Base-by-base conservation (phyloP, 1,140 invertebrate species). In the Zaprionus lachaisei region DNA sequence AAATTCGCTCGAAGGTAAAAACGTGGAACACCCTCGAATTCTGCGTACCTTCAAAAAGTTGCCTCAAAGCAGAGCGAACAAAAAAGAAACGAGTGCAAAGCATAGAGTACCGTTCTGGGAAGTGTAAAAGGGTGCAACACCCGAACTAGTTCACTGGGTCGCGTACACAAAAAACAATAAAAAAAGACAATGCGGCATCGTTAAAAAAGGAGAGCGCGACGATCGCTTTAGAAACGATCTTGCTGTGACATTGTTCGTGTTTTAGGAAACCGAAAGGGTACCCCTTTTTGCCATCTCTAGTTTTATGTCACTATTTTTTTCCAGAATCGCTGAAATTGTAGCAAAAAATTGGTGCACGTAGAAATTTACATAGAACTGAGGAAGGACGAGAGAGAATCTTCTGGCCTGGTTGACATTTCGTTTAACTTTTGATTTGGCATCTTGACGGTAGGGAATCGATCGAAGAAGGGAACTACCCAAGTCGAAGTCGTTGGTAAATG, bases 401-500 rank as follows among this genome's bases (percentile, higher is more conserved):
- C 28, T 31, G 49, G 31, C 31, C 31, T 34, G 31, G 31, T 34
- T 82, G 72, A 74, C 70, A 63, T 58, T 77, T 69, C 86, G 73
- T 90, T 90, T 90, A 91, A 91, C 85, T 90, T 90, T 90, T 90
- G 86, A 90, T 91, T 82, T 90, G 72, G 60, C 85, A 90, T 81
- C 76, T 90, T 90, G 79, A 85, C 79, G 56, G 37, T 14, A 38
- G 15, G 41, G 41, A 47, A 47, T 41, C 38, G 38, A 41, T 41
- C 41, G 31, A 0, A 17, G 41, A 3, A 17, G 41, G 41, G 47
- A 11, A 7, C 62, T 20, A n/a, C n/a, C 44, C 38, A 26, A 26
- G 44, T 66, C 49, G 54, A 7, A 20, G 51, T 54, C 56, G 70
- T 38, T 63, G 57, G 37, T 41, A 80, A 91, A 91, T 89, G 89